Base-by-base conservation (phyloP, 2,797 vertebrate genomes). In the Hephaestus fuliginosus region DNA sequence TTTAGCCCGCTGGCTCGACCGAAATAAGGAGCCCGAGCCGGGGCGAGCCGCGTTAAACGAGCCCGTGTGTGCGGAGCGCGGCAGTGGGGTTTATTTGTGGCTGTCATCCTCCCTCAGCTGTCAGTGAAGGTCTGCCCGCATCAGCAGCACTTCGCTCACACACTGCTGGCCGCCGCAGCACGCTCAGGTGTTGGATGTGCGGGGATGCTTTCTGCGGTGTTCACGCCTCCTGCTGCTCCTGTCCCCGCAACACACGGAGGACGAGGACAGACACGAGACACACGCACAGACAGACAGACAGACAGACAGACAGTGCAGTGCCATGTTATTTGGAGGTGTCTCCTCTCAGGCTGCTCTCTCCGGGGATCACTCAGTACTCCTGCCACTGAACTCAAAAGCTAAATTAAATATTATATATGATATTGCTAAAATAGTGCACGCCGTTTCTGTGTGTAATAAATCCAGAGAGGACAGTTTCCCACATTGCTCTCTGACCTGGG, bases 51-150 rank as follows among this genome's bases (percentile, higher is more conserved):
- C 20, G 69, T 17, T 48, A 30, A 20, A 70, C 20, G 1, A 30
- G 14, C 49, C 14, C 15, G 63, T 22, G 63, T 22, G 69, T 67
- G 4, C 48, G 60, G 51, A 22, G 65, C 52, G 52, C 60, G 49
- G 28, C 58, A 62, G 67, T 36, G 44, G 80, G 85, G 62, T 88
- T 79, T 60, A 68, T 80, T 79, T 63, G 68, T 80, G 84, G 79
- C 89, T 88, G 89, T 88, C 89, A 85, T 85, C 64, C 55, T 71
- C 25, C 55, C 84, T 58, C 79, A 12, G 81, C 74, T 81, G 87
- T 82, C 88, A 80, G 68, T 8, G 61, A 55, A 81, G 87, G 61
- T 90, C 70, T 62, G 6, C 22, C 74, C 77, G 91, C 90, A 89
- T 84, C 89, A 73, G 67, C 74, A 8, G n/a, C 73, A 66, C 22